Percentiles rank a stretch among this genome's conserved stretches.
Evolutionary conservation across 2,113 vertebrate species (phyloP).

Genomic region (Proterorhinus semilunaris): DNA sequence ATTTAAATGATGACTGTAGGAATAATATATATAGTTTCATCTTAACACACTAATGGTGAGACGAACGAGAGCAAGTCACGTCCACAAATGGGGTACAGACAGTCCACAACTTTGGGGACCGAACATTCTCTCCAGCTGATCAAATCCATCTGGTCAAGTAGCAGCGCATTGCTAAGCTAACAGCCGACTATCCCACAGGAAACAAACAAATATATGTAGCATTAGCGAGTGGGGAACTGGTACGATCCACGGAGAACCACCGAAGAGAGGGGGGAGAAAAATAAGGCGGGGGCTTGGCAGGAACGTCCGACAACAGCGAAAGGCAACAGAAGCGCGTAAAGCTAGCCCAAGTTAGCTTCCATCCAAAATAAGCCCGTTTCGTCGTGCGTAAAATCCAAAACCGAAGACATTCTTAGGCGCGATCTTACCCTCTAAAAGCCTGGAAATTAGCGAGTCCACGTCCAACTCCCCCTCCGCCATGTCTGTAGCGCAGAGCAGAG

Average conservation of each 20-base stretch:
- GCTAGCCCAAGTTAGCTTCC: not conserved
- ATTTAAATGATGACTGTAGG: not conserved
- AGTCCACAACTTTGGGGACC: conserved; percentile 32
- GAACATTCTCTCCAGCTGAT: not conserved
- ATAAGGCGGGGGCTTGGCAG: conserved; percentile 7
- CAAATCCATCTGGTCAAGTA: not conserved
- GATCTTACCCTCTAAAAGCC: conserved; percentile 91
- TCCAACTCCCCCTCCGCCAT: conserved; percentile 99
- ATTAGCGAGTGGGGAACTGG: too few relatives aligned
- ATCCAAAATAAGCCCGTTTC: not conserved
- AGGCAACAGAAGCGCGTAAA: not conserved
- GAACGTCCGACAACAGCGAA: not conserved
- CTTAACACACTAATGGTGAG: not conserved
- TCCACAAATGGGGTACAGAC: not conserved
- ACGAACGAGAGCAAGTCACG: conserved; percentile 1
- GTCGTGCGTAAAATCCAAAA: not conserved
- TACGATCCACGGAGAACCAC: not conserved
- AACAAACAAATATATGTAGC: not conserved
- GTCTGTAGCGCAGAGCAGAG: conserved; percentile 66
- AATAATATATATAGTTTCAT: not conserved
- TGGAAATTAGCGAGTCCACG: conserved; percentile 95
- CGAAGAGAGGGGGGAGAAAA: not conserved
- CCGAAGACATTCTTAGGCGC: accelerated
- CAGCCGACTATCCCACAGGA: too few relatives aligned
- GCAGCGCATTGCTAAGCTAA: not conserved